Evolutionary conservation across 2,797 vertebrate genomes (phyloP), one percentile per base, ranked within the genome.

Genomic region (Hozukius guyotensis): DNA sequence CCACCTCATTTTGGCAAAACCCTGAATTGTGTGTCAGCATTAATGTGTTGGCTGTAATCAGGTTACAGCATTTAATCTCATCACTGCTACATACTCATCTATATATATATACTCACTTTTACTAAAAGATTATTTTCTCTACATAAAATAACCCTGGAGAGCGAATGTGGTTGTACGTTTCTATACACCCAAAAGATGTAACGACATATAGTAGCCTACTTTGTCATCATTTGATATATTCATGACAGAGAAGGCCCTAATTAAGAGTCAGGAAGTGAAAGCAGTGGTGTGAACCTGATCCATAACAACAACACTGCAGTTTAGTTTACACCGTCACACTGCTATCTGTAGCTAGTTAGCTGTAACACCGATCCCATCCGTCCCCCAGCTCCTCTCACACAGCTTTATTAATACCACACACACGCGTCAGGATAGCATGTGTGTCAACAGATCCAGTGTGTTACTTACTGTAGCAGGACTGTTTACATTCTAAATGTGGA

Each of bases 341-440:
- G 36, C 62, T 77, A 52, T 83, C 84, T 84, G 81, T 55, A 14
- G 69, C 75, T 75, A 32, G 55, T 87, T 84, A 63, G 57, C 73
- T 81, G 74, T 82, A 86, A 86, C 80, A 57, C 49, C 82, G 64
- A 27, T 64, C 81, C n/a, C n/a, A 72, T 88, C 72, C 78, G 73
- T 59, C 31, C 20, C 24, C 55, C 16, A 11, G 62, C 75, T 85
- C 75, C 74, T 71, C 63, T 77, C 76, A 5, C 59, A 57, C 73
- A 31, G 57, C 77, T 87, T 91, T 91, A 90, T 89, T 89, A 91
- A 88, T 87, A 90, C 64, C 42, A 27, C 5, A 24, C 34, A 56
- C 34, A 49, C 36, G 36, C 3, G 52, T 82, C 72, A 42, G 74
- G 56, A 55, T 25, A n/a, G 38, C 16, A n/a, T 77, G 77, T 77